These are phyloP conservation scores for Lutraria lutraria DNA, from an alignment of 2,888 invertebrate species.

Conservation along the genomic window DNA sequence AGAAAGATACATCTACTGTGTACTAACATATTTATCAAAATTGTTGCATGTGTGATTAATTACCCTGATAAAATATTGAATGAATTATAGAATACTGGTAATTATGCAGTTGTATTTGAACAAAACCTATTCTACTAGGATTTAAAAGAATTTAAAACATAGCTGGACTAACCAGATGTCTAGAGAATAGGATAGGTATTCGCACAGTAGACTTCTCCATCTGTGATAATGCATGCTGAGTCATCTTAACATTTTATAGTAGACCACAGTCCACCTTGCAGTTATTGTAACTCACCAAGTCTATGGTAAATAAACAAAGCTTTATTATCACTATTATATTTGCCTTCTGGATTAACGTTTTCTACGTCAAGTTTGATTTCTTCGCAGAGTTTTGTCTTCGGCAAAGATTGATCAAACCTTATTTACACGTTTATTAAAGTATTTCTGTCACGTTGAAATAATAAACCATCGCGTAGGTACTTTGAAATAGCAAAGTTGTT, in stretches of 20 bases:
- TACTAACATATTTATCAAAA: too few relatives aligned
- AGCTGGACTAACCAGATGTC: neutral
- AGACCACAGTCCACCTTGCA: neutral
- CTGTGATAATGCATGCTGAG: neutral
- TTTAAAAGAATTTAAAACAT: neutral
- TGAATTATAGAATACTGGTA: neutral
- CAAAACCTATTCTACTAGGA: neutral
- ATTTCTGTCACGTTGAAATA: neutral
- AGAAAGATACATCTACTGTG: too few relatives aligned
- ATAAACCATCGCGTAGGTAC: constrained; percentile 21
- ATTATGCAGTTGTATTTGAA: neutral
- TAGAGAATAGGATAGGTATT: neutral
- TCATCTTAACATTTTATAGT: neutral
- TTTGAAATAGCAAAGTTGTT: neutral
- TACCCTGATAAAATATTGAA: neutral
- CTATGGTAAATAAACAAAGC: constrained; percentile 1
- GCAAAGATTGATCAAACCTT: neutral
- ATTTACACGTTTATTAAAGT: neutral
- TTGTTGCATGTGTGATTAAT: too few relatives aligned
- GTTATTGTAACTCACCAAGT: neutral
- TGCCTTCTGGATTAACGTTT: neutral
- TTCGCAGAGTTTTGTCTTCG: neutral
- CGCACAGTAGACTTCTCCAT: neutral
- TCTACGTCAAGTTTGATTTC: neutral
- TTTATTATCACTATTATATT: neutral